These are phyloP conservation scores for Bellardia bayeri DNA, from an alignment of 2,888 invertebrate genomes.

Conservation along the genomic window DNA sequence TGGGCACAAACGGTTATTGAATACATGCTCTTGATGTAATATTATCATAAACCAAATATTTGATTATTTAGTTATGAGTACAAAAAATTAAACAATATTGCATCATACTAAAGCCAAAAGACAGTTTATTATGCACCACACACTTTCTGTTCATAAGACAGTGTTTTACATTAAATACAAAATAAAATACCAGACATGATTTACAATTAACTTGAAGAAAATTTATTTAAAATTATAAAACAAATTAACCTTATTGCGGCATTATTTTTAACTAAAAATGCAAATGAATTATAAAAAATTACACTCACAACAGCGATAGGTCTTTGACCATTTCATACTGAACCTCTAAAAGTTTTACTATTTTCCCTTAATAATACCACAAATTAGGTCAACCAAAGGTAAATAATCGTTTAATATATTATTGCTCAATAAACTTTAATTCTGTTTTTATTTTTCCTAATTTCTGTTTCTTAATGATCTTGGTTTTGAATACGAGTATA, in stretches of 20 bases:
- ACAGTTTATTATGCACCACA: slow-evolving; percentile 41
- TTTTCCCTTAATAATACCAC: background rate
- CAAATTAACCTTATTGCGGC: background rate
- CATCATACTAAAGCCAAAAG: slow-evolving; percentile 45
- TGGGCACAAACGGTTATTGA: slow-evolving; percentile 6
- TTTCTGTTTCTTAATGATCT: slow-evolving; percentile 6
- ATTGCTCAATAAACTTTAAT: slow-evolving; percentile 50
- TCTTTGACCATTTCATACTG: slow-evolving; percentile 49
- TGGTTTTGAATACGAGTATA: too few species aligned
- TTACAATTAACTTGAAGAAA: slow-evolving; percentile 55
- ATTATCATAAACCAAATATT: slow-evolving; percentile 23
- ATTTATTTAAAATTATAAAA: slow-evolving; percentile 10
- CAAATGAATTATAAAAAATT: slow-evolving; percentile 16
- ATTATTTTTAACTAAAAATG: slow-evolving; percentile 31
- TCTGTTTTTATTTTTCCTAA: slow-evolving; percentile 14
- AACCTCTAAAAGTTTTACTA: background rate
- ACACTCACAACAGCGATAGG: slow-evolving; percentile 13
- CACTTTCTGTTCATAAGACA: slow-evolving; percentile 6
- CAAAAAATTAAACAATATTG: slow-evolving; percentile 37
- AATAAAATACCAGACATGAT: slow-evolving; percentile 41
- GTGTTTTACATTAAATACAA: background rate
- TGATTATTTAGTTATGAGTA: slow-evolving; percentile 44
- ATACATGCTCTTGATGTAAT: background rate
- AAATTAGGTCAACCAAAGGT: slow-evolving; percentile 34
- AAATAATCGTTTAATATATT: slow-evolving; percentile 2